Evolutionary conservation across 1,140 invertebrate species (phyloP), one percentile per base, ranked within the genome.

Genomic region (Penaeus vannamei): DNA sequence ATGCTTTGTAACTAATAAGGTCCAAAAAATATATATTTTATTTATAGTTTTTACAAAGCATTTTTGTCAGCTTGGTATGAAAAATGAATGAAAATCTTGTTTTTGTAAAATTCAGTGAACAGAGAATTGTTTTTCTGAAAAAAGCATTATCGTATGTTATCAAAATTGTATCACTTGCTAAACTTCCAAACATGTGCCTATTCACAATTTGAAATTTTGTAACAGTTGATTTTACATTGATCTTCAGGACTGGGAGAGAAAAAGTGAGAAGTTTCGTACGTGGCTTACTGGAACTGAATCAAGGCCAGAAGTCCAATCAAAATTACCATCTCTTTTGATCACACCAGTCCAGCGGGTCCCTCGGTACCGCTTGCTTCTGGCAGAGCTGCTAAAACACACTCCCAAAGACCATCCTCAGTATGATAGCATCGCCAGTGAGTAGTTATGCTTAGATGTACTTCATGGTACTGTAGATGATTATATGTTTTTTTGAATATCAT

Each of bases 281-380:
- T 96, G 91, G 91, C 91, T 93, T 20, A 90, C 88, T 7, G 90
- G 84, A n/a, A 96, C 96, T 93, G 96, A 97, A 93, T 94, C 94
- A 23, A 93, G 95, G 62, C 95, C 96, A 46, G 96, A 97, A 93
- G 95, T 97, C 81, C 94, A 94, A 86, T 94, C 93, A 26, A 96
- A 96, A 92, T 92, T 97, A 0, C 94, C 95, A 84, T 95, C 96
- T 0, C 92, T 97, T 26, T 93, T 97, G 85, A 97, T 97, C 91
- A 95, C 95, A 62, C 96, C 96, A 60, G 95, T 97, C 90, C 96
- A 97, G 92, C 93, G 96, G 91, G 94, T 97, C 84, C 96, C 96
- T 23, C 94, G 96, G 90, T 97, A 97, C 92, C 95, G 95, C 91
- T 93, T 97, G 59, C 93, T 97, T 14, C 92, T 97, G 23, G 95